Evolutionary conservation across 2,888 invertebrate genomes (phyloP).

Genomic region (Andrena praecox): DNA sequence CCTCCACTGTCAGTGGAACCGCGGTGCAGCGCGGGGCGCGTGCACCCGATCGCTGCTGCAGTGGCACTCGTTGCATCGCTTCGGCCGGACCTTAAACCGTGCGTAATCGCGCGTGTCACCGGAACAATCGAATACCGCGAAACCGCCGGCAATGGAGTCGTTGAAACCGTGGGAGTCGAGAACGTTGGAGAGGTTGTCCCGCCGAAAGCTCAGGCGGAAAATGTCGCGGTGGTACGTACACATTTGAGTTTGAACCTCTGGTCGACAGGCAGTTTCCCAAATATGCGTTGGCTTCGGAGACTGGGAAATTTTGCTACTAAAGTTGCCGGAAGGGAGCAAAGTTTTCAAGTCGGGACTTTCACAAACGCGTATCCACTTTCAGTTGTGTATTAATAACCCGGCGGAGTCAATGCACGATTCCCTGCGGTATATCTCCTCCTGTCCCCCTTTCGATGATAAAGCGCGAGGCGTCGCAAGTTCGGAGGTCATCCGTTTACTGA

Average conservation of each 20-base stretch:
- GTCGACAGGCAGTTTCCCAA: neutral
- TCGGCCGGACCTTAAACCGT: slow-evolving; percentile 44
- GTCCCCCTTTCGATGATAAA: slow-evolving; percentile 45
- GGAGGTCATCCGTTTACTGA: slow-evolving; percentile 29
- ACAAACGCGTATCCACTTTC: too few species aligned
- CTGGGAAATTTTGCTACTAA: too few species aligned
- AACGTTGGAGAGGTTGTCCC: slow-evolving; percentile 69
- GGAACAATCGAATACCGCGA: neutral
- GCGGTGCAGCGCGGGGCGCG: slow-evolving; percentile 23
- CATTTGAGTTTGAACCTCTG: too few species aligned
- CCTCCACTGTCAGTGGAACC: slow-evolving; percentile 25
- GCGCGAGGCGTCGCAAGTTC: too few species aligned
- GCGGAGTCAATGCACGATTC: too few species aligned
- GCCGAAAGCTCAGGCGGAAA: slow-evolving; percentile 62
- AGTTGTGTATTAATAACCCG: too few species aligned
- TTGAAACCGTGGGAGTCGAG: slow-evolving; percentile 75
- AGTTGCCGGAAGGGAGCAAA: too few species aligned
- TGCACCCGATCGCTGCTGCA: slow-evolving; percentile 50
- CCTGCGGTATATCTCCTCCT: slow-evolving; percentile 15
- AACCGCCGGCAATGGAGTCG: slow-evolving; percentile 54
- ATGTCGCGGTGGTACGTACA: slow-evolving; percentile 64
- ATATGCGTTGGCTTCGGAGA: neutral
- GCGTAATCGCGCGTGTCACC: slow-evolving; percentile 16
- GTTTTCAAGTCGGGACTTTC: too few species aligned
- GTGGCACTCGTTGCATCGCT: slow-evolving; percentile 64